Percentiles rank a stretch among this genome's conserved stretches.
phyloP scores from a whole-genome alignment of 2,113 vertebrate species.

The Carettochelys insculpta region DNA sequence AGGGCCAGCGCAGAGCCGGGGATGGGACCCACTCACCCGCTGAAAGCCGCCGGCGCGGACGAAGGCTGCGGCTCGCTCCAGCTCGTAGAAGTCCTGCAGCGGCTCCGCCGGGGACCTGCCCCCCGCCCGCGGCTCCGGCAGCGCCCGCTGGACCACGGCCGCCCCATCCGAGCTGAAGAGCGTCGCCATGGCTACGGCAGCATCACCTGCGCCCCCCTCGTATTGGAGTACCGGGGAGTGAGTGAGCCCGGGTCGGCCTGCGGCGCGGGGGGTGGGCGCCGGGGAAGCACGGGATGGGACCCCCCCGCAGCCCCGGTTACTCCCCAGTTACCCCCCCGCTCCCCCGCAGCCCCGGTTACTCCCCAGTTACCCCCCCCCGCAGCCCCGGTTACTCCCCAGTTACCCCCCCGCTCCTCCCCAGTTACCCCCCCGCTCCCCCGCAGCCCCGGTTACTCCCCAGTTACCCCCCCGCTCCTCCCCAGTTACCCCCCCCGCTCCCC shows the following conservation, averaged over 20 bases:
- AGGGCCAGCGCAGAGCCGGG: too few species aligned
- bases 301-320: too few species aligned
- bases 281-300: too few species aligned
- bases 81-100: slow-evolving; percentile 75
- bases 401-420: too few species aligned
- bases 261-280: neutral
- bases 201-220: neutral
- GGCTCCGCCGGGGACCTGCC: neutral
- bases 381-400: too few species aligned
- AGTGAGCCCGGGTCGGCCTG: neutral
- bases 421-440: too few species aligned
- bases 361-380: too few species aligned
- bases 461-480: too few species aligned
- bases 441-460: too few species aligned
- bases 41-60: slow-evolving; percentile 54
- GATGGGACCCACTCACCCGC: slow-evolving; percentile 64
- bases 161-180: slow-evolving; percentile 76
- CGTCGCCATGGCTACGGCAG: slow-evolving; percentile 63
- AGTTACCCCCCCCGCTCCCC: too few species aligned
- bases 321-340: too few species aligned
- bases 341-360: fast-evolving
- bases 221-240: neutral
- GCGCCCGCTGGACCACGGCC: slow-evolving; percentile 60
- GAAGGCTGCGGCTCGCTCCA: slow-evolving; percentile 65
- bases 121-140: neutral